Percentiles rank a stretch among this genome's conserved stretches.
Evolutionary conservation across 2,113 vertebrate species (phyloP).

Genomic region (Erythrocercus mccallii): DNA sequence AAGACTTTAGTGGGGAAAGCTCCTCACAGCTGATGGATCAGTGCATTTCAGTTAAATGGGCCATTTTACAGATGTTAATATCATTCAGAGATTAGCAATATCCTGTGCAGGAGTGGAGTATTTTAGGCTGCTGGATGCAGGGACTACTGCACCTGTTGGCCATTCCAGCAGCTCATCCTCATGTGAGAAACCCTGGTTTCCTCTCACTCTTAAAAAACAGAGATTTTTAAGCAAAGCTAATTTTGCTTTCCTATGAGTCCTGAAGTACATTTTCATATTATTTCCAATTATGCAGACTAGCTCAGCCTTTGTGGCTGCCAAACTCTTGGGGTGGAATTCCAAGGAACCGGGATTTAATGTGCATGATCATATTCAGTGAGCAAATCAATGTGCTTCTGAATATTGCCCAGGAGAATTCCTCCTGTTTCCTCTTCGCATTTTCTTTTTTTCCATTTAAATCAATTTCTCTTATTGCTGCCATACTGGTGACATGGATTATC

Average conservation of each 20-base stretch:
- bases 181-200: not conserved
- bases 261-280: not conserved
- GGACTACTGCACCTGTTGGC: not conserved
- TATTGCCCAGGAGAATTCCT: not conserved
- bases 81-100: not conserved
- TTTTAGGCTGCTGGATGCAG: not conserved
- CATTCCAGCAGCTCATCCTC: not conserved
- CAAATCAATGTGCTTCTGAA: conserved; percentile 9
- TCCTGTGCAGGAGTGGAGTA: not conserved
- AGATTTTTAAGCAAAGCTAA: not conserved
- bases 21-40: not conserved
- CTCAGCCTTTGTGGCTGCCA: not conserved
- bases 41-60: not conserved
- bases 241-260: not conserved
- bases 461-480: not conserved
- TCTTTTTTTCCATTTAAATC: not conserved
- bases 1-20: not conserved
- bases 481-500: not conserved
- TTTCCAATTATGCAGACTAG: not conserved
- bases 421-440: not conserved
- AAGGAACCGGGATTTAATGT: conserved; percentile 24
- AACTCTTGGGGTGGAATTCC: conserved; percentile 22
- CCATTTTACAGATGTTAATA: not conserved
- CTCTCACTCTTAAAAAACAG: not conserved
- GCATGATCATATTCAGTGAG: conserved; percentile 3